Percentiles rank a stretch among this genome's conserved stretches.
These are phyloP conservation scores for Lasioglossum albipes DNA, from an alignment of 1,140 invertebrate species.

Conservation along the genomic window DNA sequence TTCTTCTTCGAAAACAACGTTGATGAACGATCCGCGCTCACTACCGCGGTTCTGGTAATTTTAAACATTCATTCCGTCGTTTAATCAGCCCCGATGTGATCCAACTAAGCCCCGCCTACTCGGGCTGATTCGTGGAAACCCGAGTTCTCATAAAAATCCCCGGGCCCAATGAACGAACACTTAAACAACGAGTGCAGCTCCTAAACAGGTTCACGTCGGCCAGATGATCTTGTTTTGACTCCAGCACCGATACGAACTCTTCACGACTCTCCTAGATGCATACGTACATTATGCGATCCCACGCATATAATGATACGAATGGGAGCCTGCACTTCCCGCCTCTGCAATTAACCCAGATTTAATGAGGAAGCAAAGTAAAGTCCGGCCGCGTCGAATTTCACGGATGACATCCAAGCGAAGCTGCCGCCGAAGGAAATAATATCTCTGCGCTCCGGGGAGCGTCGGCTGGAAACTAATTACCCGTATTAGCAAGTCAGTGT, in stretches of 20 bases:
- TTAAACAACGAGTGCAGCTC: not conserved
- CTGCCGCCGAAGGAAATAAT: not conserved
- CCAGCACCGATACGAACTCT: not conserved
- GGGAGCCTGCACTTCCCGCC: constrained; percentile 9
- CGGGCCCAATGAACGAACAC: not conserved
- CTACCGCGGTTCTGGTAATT: too few relatives aligned
- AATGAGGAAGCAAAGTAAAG: constrained; percentile 23
- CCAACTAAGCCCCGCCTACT: too few relatives aligned
- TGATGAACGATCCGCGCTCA: too few relatives aligned
- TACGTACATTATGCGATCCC: not conserved
- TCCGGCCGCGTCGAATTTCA: not conserved
- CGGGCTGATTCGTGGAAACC: not conserved
- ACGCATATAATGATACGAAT: not conserved
- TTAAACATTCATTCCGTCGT: too few relatives aligned
- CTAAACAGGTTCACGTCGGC: not conserved
- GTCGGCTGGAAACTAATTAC: constrained; percentile 3
- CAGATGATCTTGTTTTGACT: not conserved
- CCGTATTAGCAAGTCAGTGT: not conserved
- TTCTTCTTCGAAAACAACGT: not conserved
- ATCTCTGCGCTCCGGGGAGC: too few relatives aligned
- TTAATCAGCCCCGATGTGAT: too few relatives aligned
- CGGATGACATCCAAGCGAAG: constrained; percentile 1
- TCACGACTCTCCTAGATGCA: not conserved
- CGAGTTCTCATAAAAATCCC: not conserved
- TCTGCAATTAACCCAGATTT: constrained; percentile 43